Evolutionary conservation across 2,113 vertebrate species (phyloP).

Genomic region (Myiagra hebetior): DNA sequence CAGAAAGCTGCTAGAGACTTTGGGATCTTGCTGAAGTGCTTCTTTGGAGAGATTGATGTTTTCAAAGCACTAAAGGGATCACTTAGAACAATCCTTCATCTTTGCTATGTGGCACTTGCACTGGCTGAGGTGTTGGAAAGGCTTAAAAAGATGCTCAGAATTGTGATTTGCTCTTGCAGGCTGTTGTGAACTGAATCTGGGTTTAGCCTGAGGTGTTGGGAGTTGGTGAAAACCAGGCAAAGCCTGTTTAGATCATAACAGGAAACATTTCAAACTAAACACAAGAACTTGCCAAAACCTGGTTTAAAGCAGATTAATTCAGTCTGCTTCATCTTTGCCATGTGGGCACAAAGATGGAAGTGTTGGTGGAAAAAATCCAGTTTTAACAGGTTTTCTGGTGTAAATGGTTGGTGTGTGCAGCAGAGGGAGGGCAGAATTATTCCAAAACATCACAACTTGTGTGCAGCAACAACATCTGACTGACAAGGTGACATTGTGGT

Average conservation of each 20-base stretch:
- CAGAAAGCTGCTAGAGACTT: background rate
- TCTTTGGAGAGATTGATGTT: background rate
- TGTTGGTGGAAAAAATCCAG: background rate
- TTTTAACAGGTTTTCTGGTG: background rate
- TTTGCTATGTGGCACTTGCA: background rate
- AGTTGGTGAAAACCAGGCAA: background rate
- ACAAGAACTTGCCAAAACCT: background rate
- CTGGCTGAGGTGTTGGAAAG: background rate
- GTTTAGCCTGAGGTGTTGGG: background rate
- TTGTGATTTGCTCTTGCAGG: background rate
- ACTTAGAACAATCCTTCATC: rapidly evolving
- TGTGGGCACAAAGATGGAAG: background rate
- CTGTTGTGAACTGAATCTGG: background rate
- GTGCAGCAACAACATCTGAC: background rate
- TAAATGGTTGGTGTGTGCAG: background rate
- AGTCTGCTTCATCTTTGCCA: background rate
- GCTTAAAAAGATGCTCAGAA: background rate
- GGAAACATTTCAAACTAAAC: background rate
- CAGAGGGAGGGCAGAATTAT: background rate
- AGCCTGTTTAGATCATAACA: background rate
- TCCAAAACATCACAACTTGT: conserved; percentile 2
- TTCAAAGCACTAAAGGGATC: background rate
- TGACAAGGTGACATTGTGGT: conserved; percentile 10
- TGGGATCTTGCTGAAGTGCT: background rate
- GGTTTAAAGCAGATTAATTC: background rate